phyloP scores from a whole-genome alignment of 2,797 vertebrate species.

The Sibirionetta formosa region DNA sequence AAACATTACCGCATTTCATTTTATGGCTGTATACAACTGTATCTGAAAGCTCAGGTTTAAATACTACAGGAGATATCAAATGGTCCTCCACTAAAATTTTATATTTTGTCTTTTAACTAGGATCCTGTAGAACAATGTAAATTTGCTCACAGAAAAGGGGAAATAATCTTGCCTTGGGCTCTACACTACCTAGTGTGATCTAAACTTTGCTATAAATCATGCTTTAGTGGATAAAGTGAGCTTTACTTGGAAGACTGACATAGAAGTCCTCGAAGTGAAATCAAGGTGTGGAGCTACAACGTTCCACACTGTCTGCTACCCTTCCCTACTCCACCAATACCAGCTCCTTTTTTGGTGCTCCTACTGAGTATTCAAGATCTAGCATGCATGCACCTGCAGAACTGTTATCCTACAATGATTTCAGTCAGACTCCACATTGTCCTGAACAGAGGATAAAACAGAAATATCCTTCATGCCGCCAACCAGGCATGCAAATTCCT shows the following conservation, averaged over 20 bases:
- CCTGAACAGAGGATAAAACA: neutral
- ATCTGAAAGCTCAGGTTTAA: neutral
- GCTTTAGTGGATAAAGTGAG: neutral
- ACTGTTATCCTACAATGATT: accelerated
- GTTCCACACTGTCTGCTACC: neutral
- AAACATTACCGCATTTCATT: neutral
- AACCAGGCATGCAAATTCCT: neutral
- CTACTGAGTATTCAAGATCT: neutral
- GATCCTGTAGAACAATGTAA: neutral
- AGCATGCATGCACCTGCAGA: neutral
- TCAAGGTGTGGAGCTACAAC: neutral
- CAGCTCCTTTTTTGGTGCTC: neutral
- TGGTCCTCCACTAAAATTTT: neutral
- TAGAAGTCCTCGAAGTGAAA: neutral
- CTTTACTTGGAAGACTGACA: neutral
- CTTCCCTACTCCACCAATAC: neutral
- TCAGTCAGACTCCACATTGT: neutral
- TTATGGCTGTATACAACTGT: neutral
- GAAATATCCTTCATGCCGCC: neutral
- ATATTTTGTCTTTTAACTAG: neutral
- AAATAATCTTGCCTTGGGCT: neutral
- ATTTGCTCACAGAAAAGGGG: neutral
- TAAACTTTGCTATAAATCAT: neutral
- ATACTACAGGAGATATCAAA: neutral
- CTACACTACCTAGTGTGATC: neutral